Percentiles rank a stretch among this genome's conserved stretches.
phyloP scores from a whole-genome alignment of 2,113 vertebrate species.

The Toxotes jaculatrix region DNA sequence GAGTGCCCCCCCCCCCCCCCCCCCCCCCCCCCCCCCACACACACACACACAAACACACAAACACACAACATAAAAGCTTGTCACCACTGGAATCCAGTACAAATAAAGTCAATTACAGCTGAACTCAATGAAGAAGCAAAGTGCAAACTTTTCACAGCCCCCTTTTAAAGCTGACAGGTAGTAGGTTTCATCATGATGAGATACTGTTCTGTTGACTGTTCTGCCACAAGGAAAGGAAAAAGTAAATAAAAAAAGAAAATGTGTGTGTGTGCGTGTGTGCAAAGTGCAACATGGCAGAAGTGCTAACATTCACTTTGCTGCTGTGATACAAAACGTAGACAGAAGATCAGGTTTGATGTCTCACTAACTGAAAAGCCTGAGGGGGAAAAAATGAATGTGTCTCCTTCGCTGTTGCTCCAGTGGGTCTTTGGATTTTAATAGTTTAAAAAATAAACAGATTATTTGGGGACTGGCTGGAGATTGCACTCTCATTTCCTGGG shows the following conservation, averaged over 20 bases:
- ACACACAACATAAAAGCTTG: neutral
- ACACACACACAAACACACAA: too few species aligned
- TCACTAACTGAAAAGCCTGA: constrained; percentile 23
- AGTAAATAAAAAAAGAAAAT: too few species aligned
- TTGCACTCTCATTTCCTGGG: neutral
- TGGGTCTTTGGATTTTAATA: constrained; percentile 15
- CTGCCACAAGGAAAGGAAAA: neutral
- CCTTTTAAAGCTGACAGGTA: neutral
- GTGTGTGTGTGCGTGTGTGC: too few species aligned
- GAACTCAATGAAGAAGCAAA: neutral
- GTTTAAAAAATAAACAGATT: constrained; percentile 27
- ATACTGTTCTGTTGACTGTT: neutral
- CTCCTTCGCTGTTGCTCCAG: neutral
- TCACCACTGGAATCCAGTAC: neutral
- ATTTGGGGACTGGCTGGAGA: constrained; percentile 7
- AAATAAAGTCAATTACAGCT: neutral
- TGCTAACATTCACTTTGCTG: constrained; percentile 3
- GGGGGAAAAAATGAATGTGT: neutral
- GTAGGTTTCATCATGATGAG: neutral
- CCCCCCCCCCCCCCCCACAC: too few species aligned
- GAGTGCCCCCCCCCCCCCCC: too few species aligned
- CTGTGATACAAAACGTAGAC: constrained; percentile 9
- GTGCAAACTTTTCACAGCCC: neutral
- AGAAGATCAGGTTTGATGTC: constrained; percentile 10
- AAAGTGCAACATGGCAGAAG: neutral